Conservation (phyloP, 2,888 invertebrate species). For the Teleiodes luculella region DNA sequence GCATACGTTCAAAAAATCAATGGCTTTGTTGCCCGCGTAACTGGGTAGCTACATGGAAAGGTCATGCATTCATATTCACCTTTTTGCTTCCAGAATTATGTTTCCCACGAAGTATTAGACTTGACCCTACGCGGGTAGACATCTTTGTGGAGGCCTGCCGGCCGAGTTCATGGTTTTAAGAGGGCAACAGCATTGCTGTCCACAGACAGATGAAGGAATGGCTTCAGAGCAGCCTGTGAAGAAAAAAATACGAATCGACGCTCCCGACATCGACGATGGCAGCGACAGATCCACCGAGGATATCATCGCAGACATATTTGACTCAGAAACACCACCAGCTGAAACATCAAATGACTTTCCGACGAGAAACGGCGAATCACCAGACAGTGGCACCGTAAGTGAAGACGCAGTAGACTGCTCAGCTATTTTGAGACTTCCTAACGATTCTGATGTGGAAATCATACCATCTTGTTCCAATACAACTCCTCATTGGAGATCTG, state of each 20-base stretch:
- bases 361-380: slow-evolving; percentile 65
- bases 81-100: slow-evolving; percentile 66
- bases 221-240: slow-evolving; percentile 90
- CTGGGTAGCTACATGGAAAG: slow-evolving; percentile 75
- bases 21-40: slow-evolving; percentile 77
- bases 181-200: slow-evolving; percentile 73
- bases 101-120: slow-evolving; percentile 34
- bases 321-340: slow-evolving; percentile 55
- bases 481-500: slow-evolving; percentile 53
- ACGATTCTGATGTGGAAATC: slow-evolving; percentile 50
- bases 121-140: slow-evolving; percentile 12
- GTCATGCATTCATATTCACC: slow-evolving; percentile 69
- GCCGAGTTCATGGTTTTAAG: slow-evolving; percentile 81
- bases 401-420: slow-evolving; percentile 75
- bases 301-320: slow-evolving; percentile 63
- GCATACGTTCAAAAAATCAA: slow-evolving; percentile 36
- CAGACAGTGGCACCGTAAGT: slow-evolving; percentile 72
- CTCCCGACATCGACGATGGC: slow-evolving; percentile 78
- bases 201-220: slow-evolving; percentile 80
- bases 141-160: slow-evolving; percentile 19
- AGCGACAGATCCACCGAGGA: slow-evolving; percentile 75
- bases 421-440: slow-evolving; percentile 56
- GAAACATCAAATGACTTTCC: slow-evolving; percentile 68
- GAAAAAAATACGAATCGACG: slow-evolving; percentile 87
- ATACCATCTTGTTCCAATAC: slow-evolving; percentile 66